phyloP scores from a whole-genome alignment of 2,888 invertebrate genomes.

The Cephus sareptanus region DNA sequence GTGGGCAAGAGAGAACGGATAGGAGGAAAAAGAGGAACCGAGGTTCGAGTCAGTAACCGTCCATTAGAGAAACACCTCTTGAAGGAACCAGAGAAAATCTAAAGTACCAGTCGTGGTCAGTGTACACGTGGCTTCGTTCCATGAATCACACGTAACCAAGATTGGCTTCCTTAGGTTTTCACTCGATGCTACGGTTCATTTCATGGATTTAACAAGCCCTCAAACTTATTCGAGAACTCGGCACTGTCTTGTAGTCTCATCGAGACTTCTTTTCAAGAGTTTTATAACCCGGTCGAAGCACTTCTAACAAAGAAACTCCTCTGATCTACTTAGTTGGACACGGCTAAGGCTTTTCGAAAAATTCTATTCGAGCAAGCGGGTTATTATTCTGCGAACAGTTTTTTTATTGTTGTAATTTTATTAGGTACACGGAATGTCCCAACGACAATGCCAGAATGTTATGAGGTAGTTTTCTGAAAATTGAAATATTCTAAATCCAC shows the following conservation, averaged over 20 bases:
- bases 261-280: background rate
- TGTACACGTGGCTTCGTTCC: background rate
- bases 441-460: background rate
- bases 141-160: background rate
- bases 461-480: too few species aligned
- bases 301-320: slow-evolving; percentile 3
- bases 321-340: background rate
- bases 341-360: background rate
- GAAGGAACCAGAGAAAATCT: background rate
- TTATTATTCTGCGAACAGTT: background rate
- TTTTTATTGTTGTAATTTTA: background rate
- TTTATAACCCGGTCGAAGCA: slow-evolving; percentile 2
- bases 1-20: background rate
- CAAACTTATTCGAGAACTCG: background rate
- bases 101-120: background rate
- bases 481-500: too few species aligned
- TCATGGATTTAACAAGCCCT: slow-evolving; percentile 11
- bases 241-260: slow-evolving; percentile 5
- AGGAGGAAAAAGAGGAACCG: background rate
- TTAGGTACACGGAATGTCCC: background rate
- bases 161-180: background rate
- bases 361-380: background rate
- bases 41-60: background rate
- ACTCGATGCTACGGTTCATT: background rate
- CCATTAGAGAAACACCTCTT: background rate